Conservation (phyloP, 2,888 invertebrate genomes). For the Dryobota labecula region DNA sequence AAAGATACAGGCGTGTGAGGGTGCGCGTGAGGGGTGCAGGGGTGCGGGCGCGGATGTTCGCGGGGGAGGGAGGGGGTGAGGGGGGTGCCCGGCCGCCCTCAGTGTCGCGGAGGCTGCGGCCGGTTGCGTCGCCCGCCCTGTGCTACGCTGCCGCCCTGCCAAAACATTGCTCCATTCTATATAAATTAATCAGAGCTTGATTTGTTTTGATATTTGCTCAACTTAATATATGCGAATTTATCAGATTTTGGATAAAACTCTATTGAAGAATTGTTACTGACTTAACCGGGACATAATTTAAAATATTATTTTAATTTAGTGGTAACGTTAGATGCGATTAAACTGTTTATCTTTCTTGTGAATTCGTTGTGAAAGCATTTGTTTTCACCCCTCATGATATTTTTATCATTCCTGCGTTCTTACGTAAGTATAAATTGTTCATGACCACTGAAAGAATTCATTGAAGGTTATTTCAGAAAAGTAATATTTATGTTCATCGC, state of each 20-base stretch:
- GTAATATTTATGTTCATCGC: constrained; percentile 24
- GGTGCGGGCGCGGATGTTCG: constrained; percentile 58
- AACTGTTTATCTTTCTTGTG: constrained; percentile 72
- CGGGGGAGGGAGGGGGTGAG: constrained; percentile 64
- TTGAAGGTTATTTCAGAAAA: constrained; percentile 38
- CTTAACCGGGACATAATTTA: constrained; percentile 36
- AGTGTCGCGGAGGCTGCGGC: constrained; percentile 90
- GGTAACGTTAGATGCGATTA: constrained; percentile 69
- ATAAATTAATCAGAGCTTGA: constrained; percentile 66
- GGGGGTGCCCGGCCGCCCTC: constrained; percentile 74
- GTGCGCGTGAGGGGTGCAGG: constrained; percentile 71
- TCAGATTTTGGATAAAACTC: constrained; percentile 24
- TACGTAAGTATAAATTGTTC: constrained; percentile 72
- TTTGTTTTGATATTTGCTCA: constrained; percentile 59
- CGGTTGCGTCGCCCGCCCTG: constrained; percentile 82
- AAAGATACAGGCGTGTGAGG: constrained; percentile 81
- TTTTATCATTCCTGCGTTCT: constrained; percentile 61
- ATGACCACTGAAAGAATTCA: constrained; percentile 13
- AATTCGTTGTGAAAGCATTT: constrained; percentile 58
- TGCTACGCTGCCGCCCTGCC: constrained; percentile 72
- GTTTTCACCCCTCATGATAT: constrained; percentile 50
- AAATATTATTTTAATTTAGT: constrained; percentile 70
- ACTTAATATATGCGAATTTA: constrained; percentile 44
- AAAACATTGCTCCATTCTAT: constrained; percentile 76
- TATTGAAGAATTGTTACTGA: constrained; percentile 33